Percentiles rank a stretch among this genome's conserved stretches.
phyloP scores from a whole-genome alignment of 2,113 vertebrate genomes.

The Orientallactaga bullata region DNA sequence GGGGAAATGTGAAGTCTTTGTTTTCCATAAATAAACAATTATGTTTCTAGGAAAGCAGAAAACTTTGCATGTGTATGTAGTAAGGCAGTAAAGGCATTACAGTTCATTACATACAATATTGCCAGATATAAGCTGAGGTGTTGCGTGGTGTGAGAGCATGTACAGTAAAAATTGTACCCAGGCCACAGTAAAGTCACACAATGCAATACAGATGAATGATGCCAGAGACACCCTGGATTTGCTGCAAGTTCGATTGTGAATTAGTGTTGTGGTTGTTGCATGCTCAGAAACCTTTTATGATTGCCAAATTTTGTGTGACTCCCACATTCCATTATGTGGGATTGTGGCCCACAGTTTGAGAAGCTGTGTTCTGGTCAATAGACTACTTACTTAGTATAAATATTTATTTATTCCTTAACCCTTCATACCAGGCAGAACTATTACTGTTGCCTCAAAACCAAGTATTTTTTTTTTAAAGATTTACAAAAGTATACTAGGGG shows the following conservation, averaged over 20 bases:
- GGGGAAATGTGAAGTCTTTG: neutral
- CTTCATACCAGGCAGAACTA: neutral
- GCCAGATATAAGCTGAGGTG: neutral
- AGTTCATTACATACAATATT: neutral
- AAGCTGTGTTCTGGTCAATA: neutral
- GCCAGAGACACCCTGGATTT: neutral
- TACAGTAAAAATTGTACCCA: neutral
- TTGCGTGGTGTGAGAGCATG: neutral
- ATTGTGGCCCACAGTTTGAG: neutral
- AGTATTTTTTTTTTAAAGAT: slow-evolving; percentile 40
- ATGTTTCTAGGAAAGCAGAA: neutral
- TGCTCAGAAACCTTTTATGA: neutral
- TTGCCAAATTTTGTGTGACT: neutral
- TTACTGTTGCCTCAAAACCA: slow-evolving; percentile 37
- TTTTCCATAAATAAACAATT: neutral
- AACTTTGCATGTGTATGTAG: too few species aligned
- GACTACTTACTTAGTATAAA: slow-evolving; percentile 40
- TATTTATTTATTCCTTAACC: neutral
- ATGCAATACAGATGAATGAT: neutral
- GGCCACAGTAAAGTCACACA: neutral
- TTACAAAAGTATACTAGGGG: slow-evolving; percentile 54
- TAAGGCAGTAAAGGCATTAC: neutral
- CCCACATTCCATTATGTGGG: neutral
- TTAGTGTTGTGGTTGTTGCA: neutral
- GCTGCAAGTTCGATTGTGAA: neutral